Percentiles rank a stretch among this genome's conserved stretches.
Evolutionary conservation across 2,113 vertebrate genomes (phyloP).

Genomic region (Oenanthe melanoleuca): DNA sequence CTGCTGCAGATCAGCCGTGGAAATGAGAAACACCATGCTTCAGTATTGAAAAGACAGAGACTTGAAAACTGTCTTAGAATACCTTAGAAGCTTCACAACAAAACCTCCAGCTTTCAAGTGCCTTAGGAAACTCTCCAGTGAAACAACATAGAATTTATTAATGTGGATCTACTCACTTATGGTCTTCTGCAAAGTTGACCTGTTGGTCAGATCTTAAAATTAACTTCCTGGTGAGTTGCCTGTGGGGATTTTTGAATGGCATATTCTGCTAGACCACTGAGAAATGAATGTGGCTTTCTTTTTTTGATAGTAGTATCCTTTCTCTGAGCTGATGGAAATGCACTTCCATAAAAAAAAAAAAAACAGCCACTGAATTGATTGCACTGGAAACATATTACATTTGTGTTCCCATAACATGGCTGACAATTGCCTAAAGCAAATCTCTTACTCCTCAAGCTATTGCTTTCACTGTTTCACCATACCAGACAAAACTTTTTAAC

Average conservation of each 20-base stretch:
- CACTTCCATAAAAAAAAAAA: background rate
- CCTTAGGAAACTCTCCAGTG: background rate
- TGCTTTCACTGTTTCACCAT: conserved; percentile 79
- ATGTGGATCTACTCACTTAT: background rate
- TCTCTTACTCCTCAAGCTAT: conserved; percentile 75
- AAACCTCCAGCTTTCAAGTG: background rate
- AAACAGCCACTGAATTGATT: background rate
- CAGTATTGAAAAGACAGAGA: background rate
- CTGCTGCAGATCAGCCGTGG: background rate
- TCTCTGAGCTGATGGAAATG: background rate
- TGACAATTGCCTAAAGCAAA: conserved; percentile 77
- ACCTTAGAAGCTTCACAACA: background rate
- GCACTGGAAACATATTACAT: background rate
- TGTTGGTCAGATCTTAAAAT: background rate
- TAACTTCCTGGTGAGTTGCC: background rate
- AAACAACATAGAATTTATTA: background rate
- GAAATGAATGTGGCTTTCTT: background rate
- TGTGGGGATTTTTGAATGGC: background rate
- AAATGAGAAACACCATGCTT: background rate
- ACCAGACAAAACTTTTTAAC: conserved; percentile 72
- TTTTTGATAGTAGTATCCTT: conserved; percentile 14
- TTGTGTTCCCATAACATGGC: conserved; percentile 67
- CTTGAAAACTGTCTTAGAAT: background rate
- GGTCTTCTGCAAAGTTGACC: background rate
- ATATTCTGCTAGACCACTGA: background rate